Evolutionary conservation across 2,888 invertebrate genomes (phyloP), one percentile per base, ranked within the genome.

Genomic region (Ditylenchus weischeri): DNA sequence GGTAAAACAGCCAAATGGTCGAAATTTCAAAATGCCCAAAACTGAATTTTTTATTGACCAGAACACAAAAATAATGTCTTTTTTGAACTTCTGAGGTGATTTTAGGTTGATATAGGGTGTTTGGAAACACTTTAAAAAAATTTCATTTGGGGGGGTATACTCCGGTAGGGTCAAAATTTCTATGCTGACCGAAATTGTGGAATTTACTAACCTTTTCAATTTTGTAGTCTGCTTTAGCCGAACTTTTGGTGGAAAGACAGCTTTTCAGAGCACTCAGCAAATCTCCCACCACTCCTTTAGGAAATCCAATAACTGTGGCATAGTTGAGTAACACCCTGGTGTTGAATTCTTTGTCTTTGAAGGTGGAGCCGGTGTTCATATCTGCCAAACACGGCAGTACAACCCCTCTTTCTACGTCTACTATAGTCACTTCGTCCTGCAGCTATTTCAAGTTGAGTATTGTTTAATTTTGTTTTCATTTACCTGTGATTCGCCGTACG

Each of bases 361-460:
- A 59, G 15, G 47, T 21, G 8, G 19, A 54, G 23, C 43, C 43
- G 35, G 19, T 38, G 59, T 59, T 59, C 29, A 66, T 47, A 29
- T 51, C 35, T 48, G 23, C 23, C 6, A 73, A 61, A 43, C 67
- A 64, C 1, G 76, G 74, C 10, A 72, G 43, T 23, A 76, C 58
- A 18, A 74, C 51, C 15, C 74, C 74, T n/a, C 65, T 65, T 36
- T 74, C 76, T 23, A 76, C 66, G 51, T 74, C 74, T n/a, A 74
- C 23, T 21, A 72, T 65, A n/a, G 71, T 66, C 21, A 78, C 59
- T 10, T 63, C 76, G 23, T 69, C 69, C 63, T 71, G 48, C n/a
- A 74, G 15, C 19, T 8, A 10, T 29, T 15, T 23, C 18, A 19
- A 35, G n/a, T 36, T 66, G 5, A 29, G 29, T 29, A 29, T 5